Evolutionary conservation across 2,888 invertebrate species (phyloP).

Genomic region (Cyclophora albipunctata): DNA sequence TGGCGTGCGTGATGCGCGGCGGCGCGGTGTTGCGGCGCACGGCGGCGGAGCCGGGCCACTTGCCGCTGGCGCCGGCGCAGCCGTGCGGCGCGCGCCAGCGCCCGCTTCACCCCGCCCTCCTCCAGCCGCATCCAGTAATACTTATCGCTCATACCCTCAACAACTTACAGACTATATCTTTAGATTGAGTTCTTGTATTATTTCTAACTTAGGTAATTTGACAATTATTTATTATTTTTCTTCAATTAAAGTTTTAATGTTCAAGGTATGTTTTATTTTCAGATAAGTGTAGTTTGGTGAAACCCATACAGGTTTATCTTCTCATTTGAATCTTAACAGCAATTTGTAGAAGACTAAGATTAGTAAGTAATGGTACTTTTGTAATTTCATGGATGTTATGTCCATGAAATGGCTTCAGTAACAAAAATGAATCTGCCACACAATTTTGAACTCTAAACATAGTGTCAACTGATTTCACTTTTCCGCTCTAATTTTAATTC

Average conservation of each 20-base stretch:
- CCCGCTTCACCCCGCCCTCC: conserved; percentile 43
- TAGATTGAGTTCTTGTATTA: conserved; percentile 58
- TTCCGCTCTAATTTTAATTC: too few species aligned
- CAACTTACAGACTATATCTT: conserved; percentile 66
- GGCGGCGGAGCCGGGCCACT: conserved; percentile 16
- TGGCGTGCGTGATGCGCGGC: conserved; percentile 58
- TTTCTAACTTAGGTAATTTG: conserved; percentile 46
- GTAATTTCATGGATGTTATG: too few species aligned
- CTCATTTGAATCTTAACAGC: too few species aligned
- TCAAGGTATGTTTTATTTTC: conserved; percentile 34
- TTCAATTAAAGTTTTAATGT: conserved; percentile 52
- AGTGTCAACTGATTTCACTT: too few species aligned
- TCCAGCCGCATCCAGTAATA: conserved; percentile 63
- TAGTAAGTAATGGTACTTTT: too few species aligned
- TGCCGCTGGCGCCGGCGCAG: conserved; percentile 51
- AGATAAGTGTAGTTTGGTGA: too few species aligned
- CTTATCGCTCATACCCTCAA: conserved; percentile 60
- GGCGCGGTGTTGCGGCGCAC: conserved; percentile 55
- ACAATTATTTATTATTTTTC: conserved; percentile 61
- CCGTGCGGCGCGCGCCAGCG: conserved; percentile 65
- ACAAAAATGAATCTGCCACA: too few species aligned
- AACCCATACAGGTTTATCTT: too few species aligned
- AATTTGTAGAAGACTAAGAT: too few species aligned
- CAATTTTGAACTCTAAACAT: too few species aligned
- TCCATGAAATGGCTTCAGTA: too few species aligned